Base-by-base conservation (phyloP, 2,888 invertebrate genomes). In the Sycophila texana region DNA sequence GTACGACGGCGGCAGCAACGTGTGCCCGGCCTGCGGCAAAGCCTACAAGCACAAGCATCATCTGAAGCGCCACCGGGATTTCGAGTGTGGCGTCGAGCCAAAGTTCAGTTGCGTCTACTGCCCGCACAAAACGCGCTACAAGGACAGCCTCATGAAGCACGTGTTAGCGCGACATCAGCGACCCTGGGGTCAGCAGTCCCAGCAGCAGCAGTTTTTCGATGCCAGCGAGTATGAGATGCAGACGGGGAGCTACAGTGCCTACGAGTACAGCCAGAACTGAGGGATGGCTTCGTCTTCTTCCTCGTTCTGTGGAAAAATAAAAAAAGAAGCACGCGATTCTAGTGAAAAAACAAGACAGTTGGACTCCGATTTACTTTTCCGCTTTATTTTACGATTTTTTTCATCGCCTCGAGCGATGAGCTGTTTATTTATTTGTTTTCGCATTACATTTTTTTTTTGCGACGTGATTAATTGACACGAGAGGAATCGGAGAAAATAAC, bases 31-130 rank as follows among this genome's bases (percentile, higher is more conserved):
- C n/a, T 91, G 90, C 80, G 89, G 89, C 22, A 88, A 76, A 70
- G 83, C 86, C 4, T 91, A 90, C 84, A 90, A 88, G 67, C 87
- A 89, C 77, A 88, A 88, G 65, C 87, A 88, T n/a, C 89, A 89
- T 47, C 79, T 89, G 80, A 90, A 84, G 84, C 86, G 87, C 61
- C 89, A 87, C 74, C 87, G 84, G 83, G 87, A 86, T 66, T 88
- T 91, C 82, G 92, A 92, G 83, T 92, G 92, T 79, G 92, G 92
- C 13, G 91, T 91, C 81, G 91, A 90, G 71, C 91, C 92, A 16
- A 89, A 89, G 77, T 92, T 90, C 84, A 86, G 86, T 51, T 92
- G 92, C 82, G 85, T 88, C 10, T 87, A 89, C 78, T 92, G 92
- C 76, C 85, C 88, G 0, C 91, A 90, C 82, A 88, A 87, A 74